Evolutionary conservation across 2,888 invertebrate species (phyloP), one percentile per base, ranked within the genome.

Genomic region (Tachina fera): DNA sequence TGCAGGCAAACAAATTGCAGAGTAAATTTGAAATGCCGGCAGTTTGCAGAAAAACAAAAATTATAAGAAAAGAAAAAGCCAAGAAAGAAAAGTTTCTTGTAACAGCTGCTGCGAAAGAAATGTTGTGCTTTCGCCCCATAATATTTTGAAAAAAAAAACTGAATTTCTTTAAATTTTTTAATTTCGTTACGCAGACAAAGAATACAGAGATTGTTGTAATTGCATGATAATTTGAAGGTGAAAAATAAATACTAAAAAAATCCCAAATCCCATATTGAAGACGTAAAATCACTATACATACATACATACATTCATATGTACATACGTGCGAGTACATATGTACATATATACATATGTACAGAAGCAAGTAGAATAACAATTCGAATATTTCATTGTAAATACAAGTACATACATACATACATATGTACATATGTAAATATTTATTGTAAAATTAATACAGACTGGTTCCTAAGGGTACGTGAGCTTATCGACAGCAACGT

Each of bases 141-240:
- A 31, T 31, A 0, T 63, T 74, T 49, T 16, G 11, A 58, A 61
- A 61, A 31, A n/a, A 43, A n/a, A 60, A 61, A 70, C 13, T 47
- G 9, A 19, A 75, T 75, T 53, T 19, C 43, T 43, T 78, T 51
- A 47, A 65, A 22, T 65, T 80, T 14, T 31, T 53, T 51, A 47
- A 65, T 39, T 65, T 80, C 10, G 16, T 45, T 41, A 41, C n/a
- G 16, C 41, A 19, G 71, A 8, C 82, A 82, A 10, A 11, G 10
- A 51, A 22, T 1, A 56, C 43, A 49, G 5, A 22, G n/a, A 22
- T 60, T 9, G 71, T 61, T 43, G 60, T 71, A 78, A 75, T 82
- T 71, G 85, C 75, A 78, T 82, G 85, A 78, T 53, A 56, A 70
- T n/a, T 63, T 56, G 22, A 68, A 65, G 60, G 51, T 80, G 22